Conservation (phyloP, 1,140 invertebrate species). For the Cherax quadricarinatus region DNA sequence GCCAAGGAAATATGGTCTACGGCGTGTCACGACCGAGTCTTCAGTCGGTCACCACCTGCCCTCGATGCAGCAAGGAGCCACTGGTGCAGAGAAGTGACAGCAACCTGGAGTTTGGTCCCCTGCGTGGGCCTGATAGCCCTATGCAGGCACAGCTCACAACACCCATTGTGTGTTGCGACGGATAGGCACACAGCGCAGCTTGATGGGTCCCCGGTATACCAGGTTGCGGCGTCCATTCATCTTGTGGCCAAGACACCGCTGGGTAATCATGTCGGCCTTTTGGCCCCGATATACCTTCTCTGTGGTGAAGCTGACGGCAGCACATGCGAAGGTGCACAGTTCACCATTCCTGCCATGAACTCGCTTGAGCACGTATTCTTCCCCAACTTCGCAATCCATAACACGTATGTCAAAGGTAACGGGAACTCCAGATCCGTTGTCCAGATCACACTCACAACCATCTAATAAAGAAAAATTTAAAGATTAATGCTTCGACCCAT, state of each 20-base stretch:
- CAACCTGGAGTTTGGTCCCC: slow-evolving; percentile 10
- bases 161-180: slow-evolving; percentile 52
- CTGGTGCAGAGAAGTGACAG: not conserved
- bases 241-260: slow-evolving; percentile 73
- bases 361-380: slow-evolving; percentile 73
- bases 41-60: not conserved
- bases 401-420: slow-evolving; percentile 75
- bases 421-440: slow-evolving; percentile 32
- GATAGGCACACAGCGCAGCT: slow-evolving; percentile 36
- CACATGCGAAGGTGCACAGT: slow-evolving; percentile 72
- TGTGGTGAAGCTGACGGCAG: slow-evolving; percentile 74
- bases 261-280: slow-evolving; percentile 76
- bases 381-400: slow-evolving; percentile 75
- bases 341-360: slow-evolving; percentile 73
- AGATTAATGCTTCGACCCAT: not conserved
- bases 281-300: slow-evolving; percentile 75
- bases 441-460: slow-evolving; percentile 6
- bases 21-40: not conserved
- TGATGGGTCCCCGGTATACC: slow-evolving; percentile 66
- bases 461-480: slow-evolving; percentile 24
- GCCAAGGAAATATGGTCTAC: not conserved
- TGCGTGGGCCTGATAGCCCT: not conserved
- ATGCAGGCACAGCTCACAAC: slow-evolving; percentile 18
- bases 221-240: slow-evolving; percentile 52
- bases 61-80: too few relatives aligned